These are phyloP conservation scores for Phaethornis superciliosus DNA, from an alignment of 2,113 vertebrate species.

Conservation along the genomic window DNA sequence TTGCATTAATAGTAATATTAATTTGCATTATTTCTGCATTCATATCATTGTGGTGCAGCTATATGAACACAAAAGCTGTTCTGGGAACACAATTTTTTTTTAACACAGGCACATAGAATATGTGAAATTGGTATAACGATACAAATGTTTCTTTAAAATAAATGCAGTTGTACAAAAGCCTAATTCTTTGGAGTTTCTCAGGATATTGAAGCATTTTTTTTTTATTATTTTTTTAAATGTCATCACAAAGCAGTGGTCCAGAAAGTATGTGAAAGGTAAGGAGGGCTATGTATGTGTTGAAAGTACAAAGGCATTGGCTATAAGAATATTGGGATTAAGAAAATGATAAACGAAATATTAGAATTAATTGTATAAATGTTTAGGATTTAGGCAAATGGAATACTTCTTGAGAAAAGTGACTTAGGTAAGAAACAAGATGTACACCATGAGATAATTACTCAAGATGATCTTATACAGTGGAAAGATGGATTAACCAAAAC, in stretches of 20 bases:
- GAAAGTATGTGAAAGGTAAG: not conserved
- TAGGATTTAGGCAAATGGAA: too few relatives aligned
- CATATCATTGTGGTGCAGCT: not conserved
- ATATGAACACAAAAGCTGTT: not conserved
- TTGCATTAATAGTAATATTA: not conserved
- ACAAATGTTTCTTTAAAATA: not conserved
- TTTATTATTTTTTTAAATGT: not conserved
- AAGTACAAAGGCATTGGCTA: too few relatives aligned
- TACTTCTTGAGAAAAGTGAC: too few relatives aligned
- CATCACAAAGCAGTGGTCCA: not conserved
- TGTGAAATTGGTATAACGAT: not conserved
- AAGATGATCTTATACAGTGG: too few relatives aligned
- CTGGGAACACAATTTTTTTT: not conserved
- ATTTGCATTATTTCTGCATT: not conserved
- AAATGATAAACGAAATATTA: too few relatives aligned
- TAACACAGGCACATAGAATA: not conserved
- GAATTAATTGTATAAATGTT: too few relatives aligned
- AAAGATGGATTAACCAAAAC: too few relatives aligned
- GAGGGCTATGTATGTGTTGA: not conserved
- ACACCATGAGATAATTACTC: too few relatives aligned
- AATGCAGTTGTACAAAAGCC: not conserved
- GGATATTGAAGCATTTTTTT: not conserved
- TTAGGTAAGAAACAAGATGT: too few relatives aligned
- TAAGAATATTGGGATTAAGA: too few relatives aligned
- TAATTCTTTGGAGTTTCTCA: not conserved